A percentile compares a stretch with the other conserved stretches of the same genome.
These are phyloP conservation scores for Myopa testacea DNA, from an alignment of 2,888 invertebrate species.

Conservation along the genomic window DNA sequence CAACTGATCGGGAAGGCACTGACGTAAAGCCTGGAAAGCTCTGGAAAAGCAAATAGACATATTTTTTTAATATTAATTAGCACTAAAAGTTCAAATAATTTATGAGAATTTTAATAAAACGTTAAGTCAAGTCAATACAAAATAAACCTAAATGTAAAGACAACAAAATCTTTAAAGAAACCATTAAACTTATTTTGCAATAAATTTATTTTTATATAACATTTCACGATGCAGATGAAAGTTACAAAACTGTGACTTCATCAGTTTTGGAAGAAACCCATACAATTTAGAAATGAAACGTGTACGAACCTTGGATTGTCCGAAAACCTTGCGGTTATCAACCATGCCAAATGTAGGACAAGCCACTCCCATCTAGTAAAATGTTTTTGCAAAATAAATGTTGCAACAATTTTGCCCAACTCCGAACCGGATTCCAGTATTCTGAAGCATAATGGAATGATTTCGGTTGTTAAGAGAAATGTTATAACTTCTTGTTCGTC, in stretches of 20 bases:
- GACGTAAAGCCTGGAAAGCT: constrained; percentile 94
- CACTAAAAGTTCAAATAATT: too few species aligned
- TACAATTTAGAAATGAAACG: not conserved
- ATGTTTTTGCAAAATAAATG: constrained; percentile 99
- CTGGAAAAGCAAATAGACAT: constrained; percentile 68
- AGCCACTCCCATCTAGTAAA: constrained; percentile 95
- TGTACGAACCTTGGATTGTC: constrained; percentile 87
- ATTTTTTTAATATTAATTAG: too few species aligned
- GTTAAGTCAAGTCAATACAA: too few species aligned
- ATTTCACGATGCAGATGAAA: too few species aligned
- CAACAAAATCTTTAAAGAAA: too few species aligned
- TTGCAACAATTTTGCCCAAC: constrained; percentile 99
- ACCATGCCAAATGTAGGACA: constrained; percentile 98
- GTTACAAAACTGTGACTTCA: too few species aligned
- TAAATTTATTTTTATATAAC: too few species aligned
- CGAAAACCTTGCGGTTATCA: constrained; percentile 96
- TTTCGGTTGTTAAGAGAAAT: constrained; percentile 97
- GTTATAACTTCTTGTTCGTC: constrained; percentile 99
- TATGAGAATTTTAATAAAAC: too few species aligned
- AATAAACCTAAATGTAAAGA: not conserved
- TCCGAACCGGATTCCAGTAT: constrained; percentile 99
- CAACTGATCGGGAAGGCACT: constrained; percentile 97
- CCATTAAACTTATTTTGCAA: too few species aligned
- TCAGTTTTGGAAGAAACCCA: too few species aligned
- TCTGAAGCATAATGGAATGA: constrained; percentile 96